Evolutionary conservation across 2,113 vertebrate genomes (phyloP).

Genomic region (Puntigrus tetrazona): DNA sequence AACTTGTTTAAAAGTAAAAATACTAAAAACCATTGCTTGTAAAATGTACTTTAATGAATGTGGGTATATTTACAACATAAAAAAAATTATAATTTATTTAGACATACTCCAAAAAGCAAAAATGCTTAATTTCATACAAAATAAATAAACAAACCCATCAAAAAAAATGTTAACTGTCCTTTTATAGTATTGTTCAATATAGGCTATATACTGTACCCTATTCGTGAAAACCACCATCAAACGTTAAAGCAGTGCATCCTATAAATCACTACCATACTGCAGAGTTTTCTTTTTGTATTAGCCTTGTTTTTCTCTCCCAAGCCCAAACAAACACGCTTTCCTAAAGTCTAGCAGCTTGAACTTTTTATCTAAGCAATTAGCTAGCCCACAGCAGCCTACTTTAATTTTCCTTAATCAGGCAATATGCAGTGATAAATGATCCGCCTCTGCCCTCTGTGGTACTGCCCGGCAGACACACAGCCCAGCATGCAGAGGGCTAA

Average conservation of each 20-base stretch:
- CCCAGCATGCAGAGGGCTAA: constrained; percentile 59
- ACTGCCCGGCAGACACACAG: constrained; percentile 44
- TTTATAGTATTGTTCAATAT: background rate
- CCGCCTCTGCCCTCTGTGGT: constrained; percentile 65
- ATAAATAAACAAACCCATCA: background rate
- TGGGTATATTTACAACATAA: background rate
- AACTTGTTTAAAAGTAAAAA: too few species aligned
- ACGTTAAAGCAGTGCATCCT: background rate
- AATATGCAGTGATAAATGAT: constrained; percentile 73
- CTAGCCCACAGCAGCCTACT: constrained; percentile 64
- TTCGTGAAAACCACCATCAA: background rate
- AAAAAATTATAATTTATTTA: background rate
- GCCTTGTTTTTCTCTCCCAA: constrained; percentile 63
- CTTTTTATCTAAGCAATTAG: constrained; percentile 75
- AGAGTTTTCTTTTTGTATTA: constrained; percentile 53
- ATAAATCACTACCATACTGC: constrained; percentile 19
- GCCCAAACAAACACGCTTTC: constrained; percentile 63
- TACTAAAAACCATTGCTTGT: too few species aligned
- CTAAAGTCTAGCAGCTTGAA: constrained; percentile 68
- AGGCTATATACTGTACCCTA: background rate
- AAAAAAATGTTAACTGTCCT: too few species aligned
- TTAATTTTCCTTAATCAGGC: constrained; percentile 75
- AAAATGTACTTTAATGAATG: background rate
- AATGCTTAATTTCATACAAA: background rate
- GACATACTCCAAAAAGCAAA: background rate